A percentile compares a stretch with the other conserved stretches of the same genome.
phyloP scores from a whole-genome alignment of 2,888 invertebrate genomes.

The Zelleria hepariella region DNA sequence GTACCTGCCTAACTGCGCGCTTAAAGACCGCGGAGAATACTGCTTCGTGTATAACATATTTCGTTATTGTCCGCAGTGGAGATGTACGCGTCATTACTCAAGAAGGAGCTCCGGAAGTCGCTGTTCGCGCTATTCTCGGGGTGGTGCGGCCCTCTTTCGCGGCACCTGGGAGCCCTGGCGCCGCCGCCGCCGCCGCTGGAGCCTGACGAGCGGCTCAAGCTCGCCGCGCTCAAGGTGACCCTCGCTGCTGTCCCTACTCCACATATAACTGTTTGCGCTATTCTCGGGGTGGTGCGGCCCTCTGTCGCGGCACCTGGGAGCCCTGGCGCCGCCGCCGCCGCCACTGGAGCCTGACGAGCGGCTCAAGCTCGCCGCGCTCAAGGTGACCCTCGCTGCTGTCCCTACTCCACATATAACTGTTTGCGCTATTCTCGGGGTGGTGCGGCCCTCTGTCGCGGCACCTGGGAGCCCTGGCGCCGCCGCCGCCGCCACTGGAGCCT shows the following conservation, averaged over 20 bases:
- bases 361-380: constrained; percentile 65
- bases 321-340: constrained; percentile 48
- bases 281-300: constrained; percentile 96
- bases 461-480: constrained; percentile 63
- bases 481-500: constrained; percentile 20
- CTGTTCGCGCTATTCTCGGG: constrained; percentile 93
- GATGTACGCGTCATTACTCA: constrained; percentile 85
- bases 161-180: constrained; percentile 73
- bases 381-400: constrained; percentile 76
- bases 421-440: constrained; percentile 94
- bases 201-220: background rate
- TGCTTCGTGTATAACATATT: no score
- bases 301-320: constrained; percentile 79
- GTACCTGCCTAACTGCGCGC: no score
- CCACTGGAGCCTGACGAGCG: background rate
- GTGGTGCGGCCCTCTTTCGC: constrained; percentile 93
- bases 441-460: constrained; percentile 88
- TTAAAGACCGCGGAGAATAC: no score
- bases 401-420: constrained; percentile 88
- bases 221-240: constrained; percentile 72
- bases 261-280: constrained; percentile 89
- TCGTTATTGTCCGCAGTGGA: constrained; percentile 85
- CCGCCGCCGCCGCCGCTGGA: constrained; percentile 42
- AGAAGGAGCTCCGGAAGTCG: constrained; percentile 87
- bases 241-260: constrained; percentile 83